A percentile compares a stretch with the other conserved stretches of the same genome.
Conservation (phyloP, 2,113 vertebrate genomes). For the Tupaia tana region DNA sequence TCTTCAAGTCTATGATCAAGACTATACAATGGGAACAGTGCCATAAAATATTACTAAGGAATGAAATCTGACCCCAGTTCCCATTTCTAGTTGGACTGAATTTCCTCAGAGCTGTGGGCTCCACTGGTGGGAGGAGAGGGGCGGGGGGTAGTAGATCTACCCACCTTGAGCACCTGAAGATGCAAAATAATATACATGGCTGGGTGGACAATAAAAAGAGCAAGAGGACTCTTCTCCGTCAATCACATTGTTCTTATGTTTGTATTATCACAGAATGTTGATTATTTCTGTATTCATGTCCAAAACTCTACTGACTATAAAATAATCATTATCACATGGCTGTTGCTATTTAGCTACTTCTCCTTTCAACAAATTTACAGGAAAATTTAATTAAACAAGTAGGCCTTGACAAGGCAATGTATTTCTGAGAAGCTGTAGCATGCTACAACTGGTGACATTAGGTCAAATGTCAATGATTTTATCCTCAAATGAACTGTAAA, state of each 20-base stretch:
- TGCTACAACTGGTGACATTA: slow-evolving; percentile 18
- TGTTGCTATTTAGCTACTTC: slow-evolving; percentile 17
- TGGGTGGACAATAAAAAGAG: neutral
- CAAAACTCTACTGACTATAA: neutral
- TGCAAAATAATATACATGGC: neutral
- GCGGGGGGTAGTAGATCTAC: too few species aligned
- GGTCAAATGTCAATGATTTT: slow-evolving; percentile 67
- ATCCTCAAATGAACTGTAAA: slow-evolving; percentile 65
- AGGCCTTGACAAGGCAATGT: slow-evolving; percentile 44
- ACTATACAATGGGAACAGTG: neutral
- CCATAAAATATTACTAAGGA: neutral
- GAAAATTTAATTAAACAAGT: slow-evolving; percentile 61
- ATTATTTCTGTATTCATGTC: neutral
- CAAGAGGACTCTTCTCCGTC: neutral
- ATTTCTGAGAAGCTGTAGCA: slow-evolving; percentile 59
- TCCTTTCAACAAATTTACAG: slow-evolving; percentile 53
- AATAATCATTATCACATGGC: slow-evolving; percentile 26
- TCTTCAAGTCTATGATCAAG: neutral
- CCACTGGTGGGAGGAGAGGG: neutral
- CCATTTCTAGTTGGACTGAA: neutral
- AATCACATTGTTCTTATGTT: neutral
- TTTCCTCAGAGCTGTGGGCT: neutral
- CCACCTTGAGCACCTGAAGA: neutral
- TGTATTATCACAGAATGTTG: neutral
- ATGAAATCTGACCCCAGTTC: neutral